Base-by-base conservation (phyloP, 2,888 invertebrate genomes). In the Oscheius sp. region DNA sequence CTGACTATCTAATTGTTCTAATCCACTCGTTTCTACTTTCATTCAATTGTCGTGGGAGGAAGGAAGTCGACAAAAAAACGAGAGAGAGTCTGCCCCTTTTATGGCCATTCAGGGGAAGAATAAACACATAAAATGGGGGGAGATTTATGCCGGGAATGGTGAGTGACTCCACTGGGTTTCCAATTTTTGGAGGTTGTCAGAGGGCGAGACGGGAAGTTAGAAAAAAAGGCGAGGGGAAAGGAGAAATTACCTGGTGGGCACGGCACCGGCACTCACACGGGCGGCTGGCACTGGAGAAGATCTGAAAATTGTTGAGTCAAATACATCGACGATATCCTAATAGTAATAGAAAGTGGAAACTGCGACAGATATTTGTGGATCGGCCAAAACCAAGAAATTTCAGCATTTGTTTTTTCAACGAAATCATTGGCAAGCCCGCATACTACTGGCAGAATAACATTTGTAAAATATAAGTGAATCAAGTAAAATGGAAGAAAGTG, bases 1-100 rank as follows among this genome's bases (percentile, higher is more conserved):
- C 27, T 52, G 49, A 66, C 66, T 66, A 49, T n/a, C 66, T 66
- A 66, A 66, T 66, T 66, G 66, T 61, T 61, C 61, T 61, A 43
- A 41, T 58, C 27, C 58, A 58, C 58, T 58, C 58, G 58, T 35
- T 35, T 35, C 35, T 35, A 35, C 35, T 35, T 9, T 35, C 35
- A 53, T 27, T 29, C 58, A 27, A 58, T 58, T 58, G 21, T 29
- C 12, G 7, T n/a, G 7, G 6, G 29, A 58, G 27, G 27, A 27
- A 58, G 27, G 27, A 49, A 16, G 13, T 3, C 13, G 27, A 53
- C 53, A 18, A 21, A 21, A 1, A 16, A 2, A 12, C 2, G 21
- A 3, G 35, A 35, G 35, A 9, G 35, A 9, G 35, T 35, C 35
- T 35, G 35, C 35, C 9, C 35, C 35, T 35, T 35, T 35, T 35